These are phyloP conservation scores for Anarsia innoxiella DNA, from an alignment of 2,888 invertebrate species.

Conservation along the genomic window DNA sequence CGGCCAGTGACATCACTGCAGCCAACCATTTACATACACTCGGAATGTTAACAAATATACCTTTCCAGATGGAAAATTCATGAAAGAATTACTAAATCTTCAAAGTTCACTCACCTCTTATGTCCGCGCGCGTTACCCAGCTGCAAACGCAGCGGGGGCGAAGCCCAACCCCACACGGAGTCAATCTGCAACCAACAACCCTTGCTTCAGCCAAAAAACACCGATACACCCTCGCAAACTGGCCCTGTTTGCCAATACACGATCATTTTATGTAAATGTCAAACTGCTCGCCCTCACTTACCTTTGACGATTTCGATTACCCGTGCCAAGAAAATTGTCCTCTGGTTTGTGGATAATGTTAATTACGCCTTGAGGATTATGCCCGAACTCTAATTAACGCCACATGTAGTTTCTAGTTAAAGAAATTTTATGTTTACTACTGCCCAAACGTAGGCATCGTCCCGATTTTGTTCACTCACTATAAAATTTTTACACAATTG, in stretches of 20 bases:
- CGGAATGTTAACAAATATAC: neutral
- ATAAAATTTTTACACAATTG: slow-evolving; percentile 41
- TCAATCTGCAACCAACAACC: slow-evolving; percentile 83
- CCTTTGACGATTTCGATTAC: slow-evolving; percentile 62
- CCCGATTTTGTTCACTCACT: slow-evolving; percentile 42
- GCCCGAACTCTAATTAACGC: slow-evolving; percentile 39
- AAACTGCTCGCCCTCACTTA: slow-evolving; percentile 41
- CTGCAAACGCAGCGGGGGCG: slow-evolving; percentile 90
- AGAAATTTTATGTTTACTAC: slow-evolving; percentile 64
- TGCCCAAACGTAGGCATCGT: slow-evolving; percentile 44
- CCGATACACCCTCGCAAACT: slow-evolving; percentile 23
- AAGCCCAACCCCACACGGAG: slow-evolving; percentile 96
- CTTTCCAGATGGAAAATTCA: neutral
- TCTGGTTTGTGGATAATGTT: slow-evolving; percentile 42
- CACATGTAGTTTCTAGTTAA: slow-evolving; percentile 56
- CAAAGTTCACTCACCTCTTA: slow-evolving; percentile 60
- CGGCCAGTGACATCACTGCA: slow-evolving; percentile 1
- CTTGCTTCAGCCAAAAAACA: slow-evolving; percentile 26
- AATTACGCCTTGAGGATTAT: slow-evolving; percentile 39
- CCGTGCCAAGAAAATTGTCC: slow-evolving; percentile 40
- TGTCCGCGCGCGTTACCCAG: slow-evolving; percentile 78
- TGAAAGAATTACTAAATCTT: slow-evolving; percentile 10
- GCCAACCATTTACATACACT: slow-evolving; percentile 1
- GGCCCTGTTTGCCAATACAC: slow-evolving; percentile 38
- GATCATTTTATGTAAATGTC: slow-evolving; percentile 59